Evolutionary conservation across 2,888 invertebrate species (phyloP).

Genomic region (Pollenia labialis): DNA sequence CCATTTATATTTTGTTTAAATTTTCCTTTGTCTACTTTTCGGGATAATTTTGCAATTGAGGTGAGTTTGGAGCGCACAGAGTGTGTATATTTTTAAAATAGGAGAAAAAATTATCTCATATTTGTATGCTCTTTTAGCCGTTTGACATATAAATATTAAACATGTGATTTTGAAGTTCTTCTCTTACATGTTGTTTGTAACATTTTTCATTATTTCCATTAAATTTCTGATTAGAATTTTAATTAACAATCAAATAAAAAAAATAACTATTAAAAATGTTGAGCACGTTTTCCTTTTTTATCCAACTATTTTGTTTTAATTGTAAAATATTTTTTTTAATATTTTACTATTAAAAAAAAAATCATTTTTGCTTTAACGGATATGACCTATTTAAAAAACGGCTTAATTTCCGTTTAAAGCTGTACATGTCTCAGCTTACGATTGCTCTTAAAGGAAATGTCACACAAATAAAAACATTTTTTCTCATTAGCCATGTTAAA

Average conservation of each 20-base stretch:
- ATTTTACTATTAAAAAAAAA: neutral
- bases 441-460: neutral
- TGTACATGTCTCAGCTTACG: neutral
- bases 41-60: neutral
- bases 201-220: neutral
- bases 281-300: too few relatives aligned
- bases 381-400: conserved; percentile 56
- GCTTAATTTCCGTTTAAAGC: conserved; percentile 36
- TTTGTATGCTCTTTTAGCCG: neutral
- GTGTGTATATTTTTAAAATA: neutral
- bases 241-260: neutral
- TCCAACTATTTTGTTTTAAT: neutral
- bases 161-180: conserved; percentile 64
- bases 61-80: conserved; percentile 6
- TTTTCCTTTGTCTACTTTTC: conserved; percentile 14
- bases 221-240: neutral
- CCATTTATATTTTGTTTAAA: neutral
- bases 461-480: neutral
- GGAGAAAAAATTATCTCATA: neutral
- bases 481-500: neutral
- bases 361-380: neutral
- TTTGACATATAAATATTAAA: conserved; percentile 67
- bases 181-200: neutral
- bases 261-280: too few relatives aligned
- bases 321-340: neutral